Conservation (phyloP, 2,797 vertebrate genomes). For the Falco concolor region DNA sequence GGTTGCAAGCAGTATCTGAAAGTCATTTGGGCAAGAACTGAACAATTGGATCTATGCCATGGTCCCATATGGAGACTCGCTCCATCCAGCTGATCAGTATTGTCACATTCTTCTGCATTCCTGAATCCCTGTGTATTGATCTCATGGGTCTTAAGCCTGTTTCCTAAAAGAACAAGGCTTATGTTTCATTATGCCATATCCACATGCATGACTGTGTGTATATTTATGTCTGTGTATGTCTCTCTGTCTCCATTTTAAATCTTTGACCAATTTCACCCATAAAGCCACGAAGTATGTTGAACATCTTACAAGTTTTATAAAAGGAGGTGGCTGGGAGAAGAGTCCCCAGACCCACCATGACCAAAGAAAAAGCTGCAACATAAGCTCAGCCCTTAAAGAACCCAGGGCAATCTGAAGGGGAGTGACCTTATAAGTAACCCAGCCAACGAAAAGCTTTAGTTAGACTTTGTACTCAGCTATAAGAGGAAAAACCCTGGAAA, state of each 20-base stretch:
- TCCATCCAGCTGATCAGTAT: not conserved
- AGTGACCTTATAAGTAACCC: not conserved
- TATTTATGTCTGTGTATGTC: not conserved
- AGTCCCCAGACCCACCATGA: not conserved
- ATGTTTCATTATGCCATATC: not conserved
- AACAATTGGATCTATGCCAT: not conserved
- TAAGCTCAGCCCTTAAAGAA: not conserved
- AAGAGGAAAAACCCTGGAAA: not conserved
- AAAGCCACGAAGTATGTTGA: not conserved
- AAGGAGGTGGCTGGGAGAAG: not conserved
- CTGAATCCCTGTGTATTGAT: not conserved
- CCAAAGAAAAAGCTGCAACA: not conserved
- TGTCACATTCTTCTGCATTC: not conserved
- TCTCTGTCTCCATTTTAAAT: not conserved
- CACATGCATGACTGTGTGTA: rapidly evolving
- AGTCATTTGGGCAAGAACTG: not conserved
- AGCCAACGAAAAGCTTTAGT: not conserved
- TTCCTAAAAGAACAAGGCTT: not conserved
- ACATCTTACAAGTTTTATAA: not conserved
- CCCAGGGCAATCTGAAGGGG: not conserved
- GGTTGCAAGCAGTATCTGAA: not conserved
- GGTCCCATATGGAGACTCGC: not conserved
- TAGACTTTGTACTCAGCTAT: not conserved
- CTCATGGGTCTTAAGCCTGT: not conserved
- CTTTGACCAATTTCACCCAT: not conserved